Evolutionary conservation across 2,797 vertebrate species (phyloP), one percentile per base, ranked within the genome.

Genomic region (Muscicapa comitata): DNA sequence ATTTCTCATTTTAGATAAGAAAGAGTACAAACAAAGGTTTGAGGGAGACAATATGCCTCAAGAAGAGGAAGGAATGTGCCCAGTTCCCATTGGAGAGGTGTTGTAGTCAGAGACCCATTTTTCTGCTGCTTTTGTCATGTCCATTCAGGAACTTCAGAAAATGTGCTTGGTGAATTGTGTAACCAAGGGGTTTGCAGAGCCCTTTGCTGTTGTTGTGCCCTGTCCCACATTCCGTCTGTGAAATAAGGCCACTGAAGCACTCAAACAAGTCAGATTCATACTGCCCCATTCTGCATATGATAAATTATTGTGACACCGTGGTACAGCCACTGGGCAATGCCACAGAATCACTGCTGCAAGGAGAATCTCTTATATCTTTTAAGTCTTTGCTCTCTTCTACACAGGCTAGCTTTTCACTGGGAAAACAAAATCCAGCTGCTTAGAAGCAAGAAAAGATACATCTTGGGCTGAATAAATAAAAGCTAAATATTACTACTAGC

Each of bases 211-310:
- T 93, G 63, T 48, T 92, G 70, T 0, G 4, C 45, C 71, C 91
- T 93, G 89, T 94, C 93, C 92, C 93, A 65, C 48, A 92, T 95
- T 95, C 80, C 93, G 66, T 55, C 87, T 90, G 61, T 86, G 91
- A 95, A 97, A 95, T 72, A 94, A 97, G 94, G 95, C 91, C 94
- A 95, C 95, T 63, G 81, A 96, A 95, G 85, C 93, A 96, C 91
- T 97, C 96, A 79, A 88, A 95, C 86, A 94, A 97, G 96, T 96
- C 97, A 95, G 61, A 89, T 91, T 96, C 95, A 95, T 95, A 47
- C 91, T 70, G 26, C 63, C 71, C 74, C 88, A 11, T 86, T 95
- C 92, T 63, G 86, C 24, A 14, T 89, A 72, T 66, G 75, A 84
- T 67, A 91, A 96, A 97, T 97, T 94, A 38, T 95, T 97, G 81